Evolutionary conservation across 2,888 invertebrate species (phyloP).

Genomic region (Pasiphila rectangulata): DNA sequence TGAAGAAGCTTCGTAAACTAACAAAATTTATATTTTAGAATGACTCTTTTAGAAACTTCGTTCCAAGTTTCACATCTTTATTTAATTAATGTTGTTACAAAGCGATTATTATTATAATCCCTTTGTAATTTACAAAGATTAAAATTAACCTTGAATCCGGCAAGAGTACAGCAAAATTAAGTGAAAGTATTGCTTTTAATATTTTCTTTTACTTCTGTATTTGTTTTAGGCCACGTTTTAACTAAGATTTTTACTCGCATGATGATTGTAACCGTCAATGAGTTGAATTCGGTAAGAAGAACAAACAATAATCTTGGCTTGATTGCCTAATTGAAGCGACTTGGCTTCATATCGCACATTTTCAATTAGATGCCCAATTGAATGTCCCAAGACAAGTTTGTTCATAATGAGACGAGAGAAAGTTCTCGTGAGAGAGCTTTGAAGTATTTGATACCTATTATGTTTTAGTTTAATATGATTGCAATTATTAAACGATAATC

Average conservation of each 20-base stretch:
- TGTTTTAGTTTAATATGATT: neutral
- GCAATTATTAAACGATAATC: neutral
- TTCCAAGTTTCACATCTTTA: neutral
- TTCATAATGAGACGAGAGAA: slow-evolving; percentile 41
- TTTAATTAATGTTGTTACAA: no score
- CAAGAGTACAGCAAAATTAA: no score
- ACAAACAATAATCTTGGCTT: slow-evolving; percentile 30
- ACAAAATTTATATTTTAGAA: neutral
- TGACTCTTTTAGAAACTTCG: neutral
- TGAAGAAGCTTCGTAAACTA: slow-evolving; percentile 18
- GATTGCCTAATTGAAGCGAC: slow-evolving; percentile 33
- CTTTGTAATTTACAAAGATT: no score
- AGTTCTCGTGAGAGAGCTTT: slow-evolving; percentile 63
- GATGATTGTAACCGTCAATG: no score
- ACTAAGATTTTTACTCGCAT: no score
- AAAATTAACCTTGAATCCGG: no score
- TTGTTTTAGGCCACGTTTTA: no score
- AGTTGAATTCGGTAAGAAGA: slow-evolving; percentile 21
- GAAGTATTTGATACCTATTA: neutral
- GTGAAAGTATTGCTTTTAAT: no score
- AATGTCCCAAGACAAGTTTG: slow-evolving; percentile 45
- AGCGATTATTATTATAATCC: no score
- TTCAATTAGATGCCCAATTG: slow-evolving; percentile 67
- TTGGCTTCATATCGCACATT: slow-evolving; percentile 60
- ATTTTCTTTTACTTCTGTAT: no score